These are phyloP conservation scores for Leptonema lineaticorne DNA, from an alignment of 1,140 invertebrate genomes.

Conservation along the genomic window DNA sequence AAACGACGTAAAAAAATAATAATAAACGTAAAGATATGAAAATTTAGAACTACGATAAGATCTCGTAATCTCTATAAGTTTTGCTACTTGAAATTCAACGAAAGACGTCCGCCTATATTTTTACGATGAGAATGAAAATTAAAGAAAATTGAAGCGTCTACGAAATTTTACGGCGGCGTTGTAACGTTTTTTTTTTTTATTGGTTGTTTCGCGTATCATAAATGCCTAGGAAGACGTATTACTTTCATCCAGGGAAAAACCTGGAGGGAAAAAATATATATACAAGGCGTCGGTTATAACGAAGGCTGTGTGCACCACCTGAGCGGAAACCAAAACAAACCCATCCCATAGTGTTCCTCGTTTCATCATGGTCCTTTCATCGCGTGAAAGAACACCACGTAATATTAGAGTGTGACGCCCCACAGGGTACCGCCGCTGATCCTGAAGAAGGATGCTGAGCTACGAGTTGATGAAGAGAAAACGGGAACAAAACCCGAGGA, in stretches of 20 bases:
- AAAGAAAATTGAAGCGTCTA: constrained; percentile 1
- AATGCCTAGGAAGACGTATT: constrained; percentile 23
- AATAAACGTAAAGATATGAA: too few relatives aligned
- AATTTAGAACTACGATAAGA: too few relatives aligned
- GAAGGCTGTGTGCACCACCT: constrained; percentile 19
- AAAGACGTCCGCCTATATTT: not conserved
- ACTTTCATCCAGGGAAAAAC: constrained; percentile 19
- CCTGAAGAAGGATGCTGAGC: constrained; percentile 17
- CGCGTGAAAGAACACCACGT: constrained; percentile 27
- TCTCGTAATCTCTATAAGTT: too few relatives aligned
- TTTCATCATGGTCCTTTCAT: constrained; percentile 27
- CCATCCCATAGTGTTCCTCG: not conserved
- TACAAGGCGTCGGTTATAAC: not conserved
- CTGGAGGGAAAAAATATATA: not conserved
- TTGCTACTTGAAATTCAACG: not conserved
- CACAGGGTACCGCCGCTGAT: not conserved
- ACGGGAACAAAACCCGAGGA: constrained; percentile 2
- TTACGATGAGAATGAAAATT: too few relatives aligned
- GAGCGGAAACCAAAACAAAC: constrained; percentile 29
- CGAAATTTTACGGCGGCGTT: not conserved
- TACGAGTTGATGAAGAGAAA: constrained; percentile 1
- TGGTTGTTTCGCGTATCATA: constrained; percentile 19
- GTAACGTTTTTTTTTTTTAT: constrained; percentile 9
- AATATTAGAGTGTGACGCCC: constrained; percentile 27
- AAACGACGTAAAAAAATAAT: too few relatives aligned